These are phyloP conservation scores for Chaenogobius annularis DNA, from an alignment of 2,113 vertebrate genomes.

Conservation along the genomic window DNA sequence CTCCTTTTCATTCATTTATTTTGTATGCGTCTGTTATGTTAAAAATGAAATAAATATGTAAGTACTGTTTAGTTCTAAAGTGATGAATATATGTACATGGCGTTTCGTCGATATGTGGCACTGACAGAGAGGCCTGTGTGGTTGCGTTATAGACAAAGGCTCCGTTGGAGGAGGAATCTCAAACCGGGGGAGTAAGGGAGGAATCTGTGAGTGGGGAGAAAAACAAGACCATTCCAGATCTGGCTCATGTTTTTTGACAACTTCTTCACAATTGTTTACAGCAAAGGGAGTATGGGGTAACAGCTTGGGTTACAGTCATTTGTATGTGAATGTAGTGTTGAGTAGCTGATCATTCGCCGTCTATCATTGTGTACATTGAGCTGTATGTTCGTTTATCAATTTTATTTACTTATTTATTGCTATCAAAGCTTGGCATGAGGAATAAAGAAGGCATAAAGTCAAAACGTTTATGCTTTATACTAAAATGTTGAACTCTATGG, in stretches of 20 bases:
- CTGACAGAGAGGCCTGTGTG: conserved; percentile 28
- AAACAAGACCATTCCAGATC: conserved; percentile 45
- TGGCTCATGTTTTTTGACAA: conserved; percentile 47
- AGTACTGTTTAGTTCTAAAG: background rate
- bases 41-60: too few species aligned
- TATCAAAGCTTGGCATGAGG: background rate
- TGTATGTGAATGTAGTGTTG: background rate
- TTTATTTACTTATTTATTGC: too few species aligned
- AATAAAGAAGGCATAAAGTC: background rate
- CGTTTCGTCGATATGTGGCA: background rate
- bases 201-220: conserved; percentile 62
- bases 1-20: too few species aligned
- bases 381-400: background rate
- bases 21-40: too few species aligned
- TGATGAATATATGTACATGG: conserved; percentile 21
- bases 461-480: background rate
- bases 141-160: conserved; percentile 49
- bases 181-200: conserved; percentile 49
- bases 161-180: conserved; percentile 44
- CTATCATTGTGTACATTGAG: background rate
- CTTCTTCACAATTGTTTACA: conserved; percentile 51
- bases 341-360: background rate
- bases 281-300: conserved; percentile 29
- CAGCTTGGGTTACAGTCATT: background rate
- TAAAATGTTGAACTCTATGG: too few species aligned